A percentile compares a stretch with the other conserved stretches of the same genome.
These are phyloP conservation scores for Nymphalis c-album DNA, from an alignment of 2,888 invertebrate genomes.

Conservation along the genomic window DNA sequence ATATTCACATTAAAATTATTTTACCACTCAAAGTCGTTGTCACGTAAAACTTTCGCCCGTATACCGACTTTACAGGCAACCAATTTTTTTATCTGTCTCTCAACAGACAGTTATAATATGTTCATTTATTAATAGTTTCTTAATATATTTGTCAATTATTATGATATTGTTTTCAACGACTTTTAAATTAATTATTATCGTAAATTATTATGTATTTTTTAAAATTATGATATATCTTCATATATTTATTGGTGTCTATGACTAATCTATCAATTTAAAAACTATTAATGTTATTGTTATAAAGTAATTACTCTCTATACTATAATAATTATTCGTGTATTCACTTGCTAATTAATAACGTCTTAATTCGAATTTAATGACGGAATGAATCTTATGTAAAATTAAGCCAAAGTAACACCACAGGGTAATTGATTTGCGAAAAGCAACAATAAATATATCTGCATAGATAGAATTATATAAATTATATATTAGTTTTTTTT, in stretches of 20 bases:
- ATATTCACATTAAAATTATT: no score
- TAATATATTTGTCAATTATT: neutral
- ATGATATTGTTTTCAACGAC: no score
- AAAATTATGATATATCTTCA: neutral
- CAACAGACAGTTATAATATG: no score
- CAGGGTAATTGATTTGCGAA: conserved; percentile 33
- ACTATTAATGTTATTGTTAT: no score
- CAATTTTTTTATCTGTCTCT: no score
- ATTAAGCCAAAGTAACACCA: conserved; percentile 35
- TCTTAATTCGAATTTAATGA: conserved; percentile 31
- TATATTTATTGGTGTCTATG: neutral
- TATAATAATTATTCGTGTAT: neutral
- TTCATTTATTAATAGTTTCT: conserved; percentile 1
- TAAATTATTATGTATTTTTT: no score
- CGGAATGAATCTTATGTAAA: conserved; percentile 23
- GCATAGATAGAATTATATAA: neutral
- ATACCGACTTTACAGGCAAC: no score
- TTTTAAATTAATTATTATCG: no score
- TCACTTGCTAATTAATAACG: neutral
- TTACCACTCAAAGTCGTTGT: no score
- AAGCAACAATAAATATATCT: neutral
- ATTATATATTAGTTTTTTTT: no score
- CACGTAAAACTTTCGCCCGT: no score
- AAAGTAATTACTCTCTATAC: no score
- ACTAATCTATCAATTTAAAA: neutral